A percentile compares a stretch with the other conserved stretches of the same genome.
Evolutionary conservation across 2,888 invertebrate genomes (phyloP).

Genomic region (Salpingus planirostris): DNA sequence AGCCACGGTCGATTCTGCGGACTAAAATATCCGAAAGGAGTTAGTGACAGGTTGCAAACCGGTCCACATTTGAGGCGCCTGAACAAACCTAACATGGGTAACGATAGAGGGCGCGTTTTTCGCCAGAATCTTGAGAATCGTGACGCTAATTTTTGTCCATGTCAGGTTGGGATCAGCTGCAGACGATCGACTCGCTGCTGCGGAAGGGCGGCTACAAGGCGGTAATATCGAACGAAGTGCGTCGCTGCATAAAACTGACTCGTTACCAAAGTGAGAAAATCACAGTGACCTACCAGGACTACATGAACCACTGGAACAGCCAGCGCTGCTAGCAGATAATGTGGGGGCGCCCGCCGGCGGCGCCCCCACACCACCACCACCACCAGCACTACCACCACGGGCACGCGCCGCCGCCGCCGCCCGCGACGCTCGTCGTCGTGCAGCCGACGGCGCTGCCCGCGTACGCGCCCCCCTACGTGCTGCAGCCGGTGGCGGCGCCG

Average conservation of each 20-base stretch:
- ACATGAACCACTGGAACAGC: conserved; percentile 56
- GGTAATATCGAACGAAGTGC: conserved; percentile 75
- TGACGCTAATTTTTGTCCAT: no score
- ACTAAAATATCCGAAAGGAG: no score
- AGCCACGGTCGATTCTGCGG: no score
- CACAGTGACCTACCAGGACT: conserved; percentile 79
- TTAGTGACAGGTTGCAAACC: no score
- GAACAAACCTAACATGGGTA: no score
- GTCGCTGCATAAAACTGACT: conserved; percentile 86
- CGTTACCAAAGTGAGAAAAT: conserved; percentile 96
- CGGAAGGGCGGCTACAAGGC: conserved; percentile 96
- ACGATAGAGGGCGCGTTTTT: no score
- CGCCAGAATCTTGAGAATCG: no score
- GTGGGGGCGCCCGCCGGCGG: conserved; percentile 44
- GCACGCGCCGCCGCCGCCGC: conserved; percentile 21
- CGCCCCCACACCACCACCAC: conserved; percentile 26
- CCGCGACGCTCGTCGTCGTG: conserved; percentile 34
- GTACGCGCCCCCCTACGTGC: conserved; percentile 24
- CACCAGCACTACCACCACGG: conserved; percentile 11
- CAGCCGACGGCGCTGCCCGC: conserved; percentile 35
- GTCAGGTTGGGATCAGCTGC: conserved; percentile 98
- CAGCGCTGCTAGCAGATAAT: conserved; percentile 67
- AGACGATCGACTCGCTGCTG: conserved; percentile 95
- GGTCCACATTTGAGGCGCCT: no score
- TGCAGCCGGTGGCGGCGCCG: conserved; percentile 27